Conservation (phyloP, 1,140 invertebrate genomes). For the Leptoteleia sp. region DNA sequence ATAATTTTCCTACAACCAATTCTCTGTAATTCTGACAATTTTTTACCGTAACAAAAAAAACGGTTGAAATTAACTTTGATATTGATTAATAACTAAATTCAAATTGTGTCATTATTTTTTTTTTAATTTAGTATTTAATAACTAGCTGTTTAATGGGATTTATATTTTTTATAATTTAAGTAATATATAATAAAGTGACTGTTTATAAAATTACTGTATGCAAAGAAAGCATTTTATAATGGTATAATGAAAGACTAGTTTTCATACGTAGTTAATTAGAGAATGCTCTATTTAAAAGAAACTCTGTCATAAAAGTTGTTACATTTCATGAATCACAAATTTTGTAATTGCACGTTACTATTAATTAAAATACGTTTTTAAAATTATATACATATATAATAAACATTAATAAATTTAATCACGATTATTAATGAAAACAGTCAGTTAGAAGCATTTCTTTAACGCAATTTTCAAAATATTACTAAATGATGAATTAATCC, state of each 20-base stretch:
- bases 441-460: too few relatives aligned
- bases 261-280: constrained; percentile 30
- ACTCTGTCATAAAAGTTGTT: constrained; percentile 31
- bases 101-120: too few relatives aligned
- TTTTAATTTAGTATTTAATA: too few relatives aligned
- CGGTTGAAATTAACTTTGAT: not conserved
- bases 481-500: too few relatives aligned
- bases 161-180: not conserved
- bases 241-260: constrained; percentile 11
- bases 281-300: constrained; percentile 41
- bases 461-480: too few relatives aligned
- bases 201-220: constrained; percentile 15
- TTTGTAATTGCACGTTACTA: constrained; percentile 9
- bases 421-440: too few relatives aligned
- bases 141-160: too few relatives aligned
- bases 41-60: constrained; percentile 1
- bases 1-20: constrained; percentile 38
- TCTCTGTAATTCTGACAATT: constrained; percentile 18
- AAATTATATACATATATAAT: too few relatives aligned
- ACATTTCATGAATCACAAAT: constrained; percentile 18
- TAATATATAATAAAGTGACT: not conserved
- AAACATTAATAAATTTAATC: too few relatives aligned
- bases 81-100: not conserved
- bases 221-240: constrained; percentile 23
- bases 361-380: not conserved